Percentiles rank a stretch among this genome's conserved stretches.
Evolutionary conservation across 2,113 vertebrate species (phyloP).

Genomic region (Megaceryle torquata): DNA sequence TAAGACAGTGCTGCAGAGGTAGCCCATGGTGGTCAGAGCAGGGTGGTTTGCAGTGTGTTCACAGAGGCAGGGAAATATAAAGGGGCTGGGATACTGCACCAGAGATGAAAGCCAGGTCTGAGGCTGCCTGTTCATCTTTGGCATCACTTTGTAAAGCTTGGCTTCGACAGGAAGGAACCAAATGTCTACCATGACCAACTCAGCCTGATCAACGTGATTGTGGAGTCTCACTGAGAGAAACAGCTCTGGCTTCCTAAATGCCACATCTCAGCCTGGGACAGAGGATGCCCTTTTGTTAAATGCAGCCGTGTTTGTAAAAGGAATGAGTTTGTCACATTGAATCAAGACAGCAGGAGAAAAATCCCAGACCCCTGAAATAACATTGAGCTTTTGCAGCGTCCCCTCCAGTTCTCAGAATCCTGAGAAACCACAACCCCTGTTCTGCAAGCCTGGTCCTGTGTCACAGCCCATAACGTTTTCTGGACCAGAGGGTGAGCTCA

Average conservation of each 20-base stretch:
- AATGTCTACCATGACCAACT: background rate
- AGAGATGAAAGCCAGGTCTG: background rate
- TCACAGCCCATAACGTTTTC: background rate
- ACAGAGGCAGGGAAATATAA: background rate
- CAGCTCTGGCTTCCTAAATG: background rate
- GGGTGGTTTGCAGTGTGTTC: background rate
- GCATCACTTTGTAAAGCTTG: background rate
- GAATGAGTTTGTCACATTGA: background rate
- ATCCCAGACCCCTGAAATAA: background rate
- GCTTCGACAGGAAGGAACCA: background rate
- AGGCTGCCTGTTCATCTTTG: background rate
- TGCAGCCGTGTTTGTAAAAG: background rate
- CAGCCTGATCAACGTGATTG: background rate
- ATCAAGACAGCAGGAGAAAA: background rate
- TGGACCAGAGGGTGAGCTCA: background rate
- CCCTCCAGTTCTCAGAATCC: background rate
- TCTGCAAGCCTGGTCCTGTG: background rate
- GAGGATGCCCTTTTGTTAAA: background rate
- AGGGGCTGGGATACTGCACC: fast-evolving
- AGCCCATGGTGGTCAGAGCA: background rate
- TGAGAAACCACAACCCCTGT: background rate
- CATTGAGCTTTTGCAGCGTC: background rate
- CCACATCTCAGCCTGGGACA: background rate
- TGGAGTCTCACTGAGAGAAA: background rate
- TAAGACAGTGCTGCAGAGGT: fast-evolving